phyloP scores from a whole-genome alignment of 1,140 invertebrate genomes.

The Parasteatoda tepidariorum region DNA sequence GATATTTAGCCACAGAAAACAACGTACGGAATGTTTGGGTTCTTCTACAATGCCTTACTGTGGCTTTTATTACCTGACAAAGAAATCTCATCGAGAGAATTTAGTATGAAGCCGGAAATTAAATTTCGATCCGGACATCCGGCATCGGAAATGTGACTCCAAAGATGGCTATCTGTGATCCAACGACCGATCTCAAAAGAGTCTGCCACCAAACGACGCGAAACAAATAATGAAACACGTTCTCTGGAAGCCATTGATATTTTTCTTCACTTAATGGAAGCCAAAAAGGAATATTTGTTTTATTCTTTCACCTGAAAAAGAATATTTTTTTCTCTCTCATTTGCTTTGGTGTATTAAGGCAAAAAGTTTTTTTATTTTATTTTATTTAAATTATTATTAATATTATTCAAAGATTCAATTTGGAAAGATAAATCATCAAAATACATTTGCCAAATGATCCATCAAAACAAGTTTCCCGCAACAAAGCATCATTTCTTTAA shows the following conservation, averaged over 20 bases:
- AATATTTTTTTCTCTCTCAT: no score
- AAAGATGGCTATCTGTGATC: conserved; percentile 31
- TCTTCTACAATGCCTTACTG: conserved; percentile 5
- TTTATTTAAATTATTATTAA: no score
- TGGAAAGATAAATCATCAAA: no score
- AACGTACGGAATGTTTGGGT: conserved; percentile 17
- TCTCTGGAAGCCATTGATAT: not conserved
- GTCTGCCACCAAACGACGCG: conserved; percentile 45
- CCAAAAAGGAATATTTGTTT: no score
- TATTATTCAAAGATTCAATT: no score
- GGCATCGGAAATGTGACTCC: conserved; percentile 35
- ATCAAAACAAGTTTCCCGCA: no score
- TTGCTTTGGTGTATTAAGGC: no score
- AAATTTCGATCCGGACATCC: conserved; percentile 53
- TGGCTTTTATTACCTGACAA: conserved; percentile 32
- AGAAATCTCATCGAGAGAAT: conserved; percentile 31
- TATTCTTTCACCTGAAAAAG: no score
- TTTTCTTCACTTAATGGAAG: no score
- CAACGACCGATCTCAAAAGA: conserved; percentile 38
- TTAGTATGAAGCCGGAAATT: conserved; percentile 37
- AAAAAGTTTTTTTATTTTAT: no score
- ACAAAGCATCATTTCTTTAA: no score
- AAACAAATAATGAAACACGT: conserved; percentile 44
- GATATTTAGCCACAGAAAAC: not conserved
- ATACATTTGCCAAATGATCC: no score